phyloP scores from a whole-genome alignment of 2,113 vertebrate species.

The Cinclus cinclus region DNA sequence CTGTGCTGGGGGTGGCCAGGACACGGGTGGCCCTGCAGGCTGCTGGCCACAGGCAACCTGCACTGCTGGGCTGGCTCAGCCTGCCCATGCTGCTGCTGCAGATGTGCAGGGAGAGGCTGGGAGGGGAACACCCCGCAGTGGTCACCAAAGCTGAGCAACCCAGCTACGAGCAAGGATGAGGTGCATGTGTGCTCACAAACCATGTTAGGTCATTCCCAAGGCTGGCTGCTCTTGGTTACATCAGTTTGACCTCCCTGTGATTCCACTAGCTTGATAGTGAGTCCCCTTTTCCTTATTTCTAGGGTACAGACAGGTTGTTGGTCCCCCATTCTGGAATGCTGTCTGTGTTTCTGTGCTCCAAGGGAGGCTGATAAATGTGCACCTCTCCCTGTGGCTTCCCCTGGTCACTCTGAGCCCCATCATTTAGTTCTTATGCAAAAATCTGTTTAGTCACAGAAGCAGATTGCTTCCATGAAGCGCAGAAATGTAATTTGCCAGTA shows the following conservation, averaged over 20 bases:
- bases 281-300: background rate
- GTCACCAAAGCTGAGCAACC: background rate
- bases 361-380: background rate
- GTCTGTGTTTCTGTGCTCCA: background rate
- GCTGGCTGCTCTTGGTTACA: background rate
- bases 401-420: background rate
- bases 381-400: background rate
- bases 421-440: slow-evolving; percentile 29
- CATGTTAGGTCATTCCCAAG: background rate
- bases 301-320: background rate
- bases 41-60: background rate
- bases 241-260: background rate
- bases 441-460: slow-evolving; percentile 54
- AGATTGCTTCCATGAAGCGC: slow-evolving; percentile 14
- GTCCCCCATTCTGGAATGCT: background rate
- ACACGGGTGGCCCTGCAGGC: accelerated
- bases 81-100: accelerated
- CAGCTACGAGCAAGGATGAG: accelerated
- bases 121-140: accelerated
- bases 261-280: background rate
- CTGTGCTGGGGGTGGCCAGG: accelerated
- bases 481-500: slow-evolving; percentile 52
- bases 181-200: accelerated
- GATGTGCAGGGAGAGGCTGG: background rate
- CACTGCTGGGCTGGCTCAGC: background rate